Evolutionary conservation across 2,888 invertebrate species (phyloP).

Genomic region (Orthosia cruda): DNA sequence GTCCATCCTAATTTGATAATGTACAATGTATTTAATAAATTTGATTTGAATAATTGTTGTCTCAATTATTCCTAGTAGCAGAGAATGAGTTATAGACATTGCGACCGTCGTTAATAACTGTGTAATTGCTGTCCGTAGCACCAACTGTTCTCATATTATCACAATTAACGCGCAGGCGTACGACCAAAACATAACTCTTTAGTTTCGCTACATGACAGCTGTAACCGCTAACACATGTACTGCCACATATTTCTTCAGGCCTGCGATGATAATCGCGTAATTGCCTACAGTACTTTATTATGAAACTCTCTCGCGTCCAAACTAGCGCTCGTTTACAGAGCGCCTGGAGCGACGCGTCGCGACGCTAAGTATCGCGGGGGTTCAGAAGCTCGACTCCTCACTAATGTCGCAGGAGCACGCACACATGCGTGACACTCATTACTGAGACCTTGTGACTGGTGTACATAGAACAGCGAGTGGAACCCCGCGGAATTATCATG

Average conservation of each 20-base stretch:
- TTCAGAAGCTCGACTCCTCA: background rate
- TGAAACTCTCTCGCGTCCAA: conserved; percentile 5
- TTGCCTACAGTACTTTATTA: conserved; percentile 17
- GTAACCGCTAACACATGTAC: conserved; percentile 39
- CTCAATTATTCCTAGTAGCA: background rate
- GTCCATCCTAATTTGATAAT: too few relatives aligned
- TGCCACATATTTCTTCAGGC: conserved; percentile 37
- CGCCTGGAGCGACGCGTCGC: too few relatives aligned
- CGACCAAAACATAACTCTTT: conserved; percentile 19
- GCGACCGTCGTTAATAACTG: background rate
- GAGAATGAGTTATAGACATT: background rate
- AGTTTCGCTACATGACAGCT: conserved; percentile 10
- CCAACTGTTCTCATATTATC: conserved; percentile 11
- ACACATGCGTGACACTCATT: conserved; percentile 14
- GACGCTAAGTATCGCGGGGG: background rate
- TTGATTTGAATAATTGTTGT: background rate
- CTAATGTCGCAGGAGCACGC: background rate
- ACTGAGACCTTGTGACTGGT: background rate
- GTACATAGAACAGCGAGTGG: background rate
- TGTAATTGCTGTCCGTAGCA: background rate
- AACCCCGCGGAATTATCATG: background rate
- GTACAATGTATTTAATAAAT: too few relatives aligned
- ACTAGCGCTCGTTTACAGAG: conserved; percentile 17
- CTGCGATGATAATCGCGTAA: conserved; percentile 36
- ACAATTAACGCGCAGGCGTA: conserved; percentile 22